Evolutionary conservation across 2,888 invertebrate species (phyloP), one percentile per base, ranked within the genome.

Genomic region (Apamea epomidion): DNA sequence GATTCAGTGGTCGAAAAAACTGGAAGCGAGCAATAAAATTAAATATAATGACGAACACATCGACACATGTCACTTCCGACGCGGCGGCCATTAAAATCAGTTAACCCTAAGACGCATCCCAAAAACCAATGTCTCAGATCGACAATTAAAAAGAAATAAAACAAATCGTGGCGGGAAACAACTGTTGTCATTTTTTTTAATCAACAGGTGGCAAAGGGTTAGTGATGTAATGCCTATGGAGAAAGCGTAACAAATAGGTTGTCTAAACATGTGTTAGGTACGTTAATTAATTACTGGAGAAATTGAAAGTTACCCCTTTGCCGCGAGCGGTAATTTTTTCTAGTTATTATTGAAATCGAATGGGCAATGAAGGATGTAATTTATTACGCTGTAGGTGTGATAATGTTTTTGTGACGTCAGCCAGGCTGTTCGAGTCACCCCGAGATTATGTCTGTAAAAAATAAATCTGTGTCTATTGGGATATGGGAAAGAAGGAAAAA

Each of bases 81-180:
- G 90, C 94, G 90, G 91, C 92, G 91, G 78, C 84, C 86, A 90
- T 90, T 90, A 90, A 94, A 96, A 96, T 96, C 96, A 94, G 93
- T 95, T 95, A 95, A 95, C 93, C 93, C 93, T 92, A 92, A 90
- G 92, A 80, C 68, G 92, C 90, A 90, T 89, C 89, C 86, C 62
- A 90, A 90, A 90, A 92, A 81, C 90, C 90, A 89, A 87, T 90
- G 90, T 89, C 88, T 90, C 89, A 88, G 87, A 90, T 92, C 84
- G 92, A 97, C 96, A 97, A 97, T 97, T 97, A 97, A 97, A 97
- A 97, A 96, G 95, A 96, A 96, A 97, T 97, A 97, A 97, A 97
- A 97, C 96, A 97, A 97, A 97, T 97, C 96, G 92, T 91, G 94
- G 94, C 93, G 95, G 95, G 95, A 94, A 93, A 92, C 97, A 97